Evolutionary conservation across 2,113 vertebrate species (phyloP).

Genomic region (Ploceus nigricollis): DNA sequence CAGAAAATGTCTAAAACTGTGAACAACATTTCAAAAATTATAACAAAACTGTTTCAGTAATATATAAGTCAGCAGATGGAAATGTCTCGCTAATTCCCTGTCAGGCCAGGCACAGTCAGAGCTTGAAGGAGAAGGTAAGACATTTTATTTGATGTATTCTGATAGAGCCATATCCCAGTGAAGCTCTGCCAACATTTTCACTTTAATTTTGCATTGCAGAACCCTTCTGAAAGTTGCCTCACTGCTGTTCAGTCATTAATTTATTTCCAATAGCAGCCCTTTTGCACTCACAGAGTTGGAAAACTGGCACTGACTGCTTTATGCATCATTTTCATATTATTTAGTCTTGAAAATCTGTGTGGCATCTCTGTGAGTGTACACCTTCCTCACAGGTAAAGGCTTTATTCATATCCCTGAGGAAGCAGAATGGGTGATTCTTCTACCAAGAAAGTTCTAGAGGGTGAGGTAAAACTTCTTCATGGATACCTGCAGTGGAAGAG

Average conservation of each 20-base stretch:
- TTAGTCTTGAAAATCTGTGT: background rate
- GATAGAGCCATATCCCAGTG: background rate
- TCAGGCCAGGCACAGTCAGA: background rate
- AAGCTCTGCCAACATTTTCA: background rate
- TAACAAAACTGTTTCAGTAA: background rate
- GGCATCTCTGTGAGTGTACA: background rate
- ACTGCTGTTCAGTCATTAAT: background rate
- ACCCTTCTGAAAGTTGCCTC: background rate
- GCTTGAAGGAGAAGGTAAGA: background rate
- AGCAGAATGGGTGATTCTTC: background rate
- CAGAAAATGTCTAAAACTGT: slow-evolving; percentile 35
- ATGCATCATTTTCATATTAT: background rate
- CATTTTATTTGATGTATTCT: background rate
- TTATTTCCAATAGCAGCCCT: background rate
- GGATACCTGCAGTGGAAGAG: background rate
- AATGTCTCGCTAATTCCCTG: background rate
- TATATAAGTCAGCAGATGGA: slow-evolving; percentile 16
- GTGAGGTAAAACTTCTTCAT: background rate
- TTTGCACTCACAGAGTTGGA: background rate
- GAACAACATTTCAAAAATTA: slow-evolving; percentile 19
- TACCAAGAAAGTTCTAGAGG: background rate
- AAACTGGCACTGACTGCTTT: background rate
- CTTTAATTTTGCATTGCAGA: slow-evolving; percentile 11
- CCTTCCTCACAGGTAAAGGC: background rate
- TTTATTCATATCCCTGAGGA: background rate